Conservation (phyloP, 2,888 invertebrate genomes). For the Notocelia uddmanniana region DNA sequence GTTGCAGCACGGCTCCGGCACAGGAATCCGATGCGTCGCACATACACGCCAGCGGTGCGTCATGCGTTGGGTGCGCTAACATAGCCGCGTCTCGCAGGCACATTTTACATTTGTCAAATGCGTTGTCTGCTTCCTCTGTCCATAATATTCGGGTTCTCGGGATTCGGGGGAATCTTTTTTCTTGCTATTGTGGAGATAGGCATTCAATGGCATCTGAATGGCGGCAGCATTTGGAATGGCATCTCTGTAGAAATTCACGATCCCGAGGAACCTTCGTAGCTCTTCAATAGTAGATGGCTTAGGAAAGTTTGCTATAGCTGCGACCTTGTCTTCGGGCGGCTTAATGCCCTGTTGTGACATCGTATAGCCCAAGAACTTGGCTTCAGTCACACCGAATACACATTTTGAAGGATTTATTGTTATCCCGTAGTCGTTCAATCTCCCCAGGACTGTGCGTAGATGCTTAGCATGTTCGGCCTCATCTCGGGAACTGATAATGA, state of each 20-base stretch:
- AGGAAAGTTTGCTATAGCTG: not conserved
- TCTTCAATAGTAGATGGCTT: slow-evolving; percentile 42
- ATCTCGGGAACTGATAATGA: not conserved
- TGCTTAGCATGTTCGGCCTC: not conserved
- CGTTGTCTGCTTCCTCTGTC: too few species aligned
- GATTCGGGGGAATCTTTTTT: too few species aligned
- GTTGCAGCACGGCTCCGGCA: too few species aligned
- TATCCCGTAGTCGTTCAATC: slow-evolving; percentile 12
- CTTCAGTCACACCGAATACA: too few species aligned
- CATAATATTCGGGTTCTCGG: slow-evolving; percentile 36
- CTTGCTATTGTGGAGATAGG: slow-evolving; percentile 48
- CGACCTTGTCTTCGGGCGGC: not conserved
- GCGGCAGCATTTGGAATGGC: slow-evolving; percentile 45
- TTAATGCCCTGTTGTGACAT: not conserved
- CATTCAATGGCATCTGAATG: slow-evolving; percentile 43
- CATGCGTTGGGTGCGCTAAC: too few species aligned
- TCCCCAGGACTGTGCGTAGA: not conserved
- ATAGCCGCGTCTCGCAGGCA: too few species aligned
- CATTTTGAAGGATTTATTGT: slow-evolving; percentile 17
- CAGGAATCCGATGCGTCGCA: too few species aligned
- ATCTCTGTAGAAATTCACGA: slow-evolving; percentile 50
- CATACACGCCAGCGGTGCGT: too few species aligned
- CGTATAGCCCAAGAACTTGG: not conserved
- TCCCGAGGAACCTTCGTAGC: slow-evolving; percentile 48
- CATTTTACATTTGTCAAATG: too few species aligned